phyloP scores from a whole-genome alignment of 2,888 invertebrate species.

The Autographa gamma region DNA sequence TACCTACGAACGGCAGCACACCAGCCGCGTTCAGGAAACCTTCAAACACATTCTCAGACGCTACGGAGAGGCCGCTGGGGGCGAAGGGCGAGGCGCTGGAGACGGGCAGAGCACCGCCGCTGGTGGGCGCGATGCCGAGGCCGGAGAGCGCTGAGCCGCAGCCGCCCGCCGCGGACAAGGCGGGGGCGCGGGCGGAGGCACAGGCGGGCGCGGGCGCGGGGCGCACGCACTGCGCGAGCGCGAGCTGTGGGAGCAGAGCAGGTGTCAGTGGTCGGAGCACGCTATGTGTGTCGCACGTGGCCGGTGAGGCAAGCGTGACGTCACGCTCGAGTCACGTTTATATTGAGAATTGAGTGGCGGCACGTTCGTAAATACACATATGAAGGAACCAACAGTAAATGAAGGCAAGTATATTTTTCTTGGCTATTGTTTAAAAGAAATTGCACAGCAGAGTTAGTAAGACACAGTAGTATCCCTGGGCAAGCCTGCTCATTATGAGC shows the following conservation, averaged over 20 bases:
- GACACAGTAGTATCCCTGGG: too few species aligned
- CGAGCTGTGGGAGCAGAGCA: neutral
- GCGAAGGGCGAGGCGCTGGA: constrained; percentile 42
- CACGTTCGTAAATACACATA: neutral
- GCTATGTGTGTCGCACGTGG: neutral
- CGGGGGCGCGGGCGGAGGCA: neutral
- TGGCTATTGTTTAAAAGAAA: too few species aligned
- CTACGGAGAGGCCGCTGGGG: constrained; percentile 45
- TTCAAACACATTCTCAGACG: constrained; percentile 54
- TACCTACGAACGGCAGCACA: constrained; percentile 69
- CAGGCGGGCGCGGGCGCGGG: neutral
- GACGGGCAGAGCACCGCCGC: constrained; percentile 44
- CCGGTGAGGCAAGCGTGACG: neutral
- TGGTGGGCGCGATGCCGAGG: constrained; percentile 31
- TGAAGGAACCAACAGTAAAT: too few species aligned
- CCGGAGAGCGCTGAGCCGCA: neutral
- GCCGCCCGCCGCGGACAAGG: neutral
- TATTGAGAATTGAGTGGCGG: neutral
- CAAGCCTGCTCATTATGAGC: neutral
- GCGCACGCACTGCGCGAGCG: neutral
- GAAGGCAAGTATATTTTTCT: too few species aligned
- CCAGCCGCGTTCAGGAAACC: constrained; percentile 57
- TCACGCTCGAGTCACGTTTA: neutral
- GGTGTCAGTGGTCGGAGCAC: neutral
- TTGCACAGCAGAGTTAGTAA: neutral